phyloP scores from a whole-genome alignment of 2,797 vertebrate species.

The Gadopsis bispinosus region DNA sequence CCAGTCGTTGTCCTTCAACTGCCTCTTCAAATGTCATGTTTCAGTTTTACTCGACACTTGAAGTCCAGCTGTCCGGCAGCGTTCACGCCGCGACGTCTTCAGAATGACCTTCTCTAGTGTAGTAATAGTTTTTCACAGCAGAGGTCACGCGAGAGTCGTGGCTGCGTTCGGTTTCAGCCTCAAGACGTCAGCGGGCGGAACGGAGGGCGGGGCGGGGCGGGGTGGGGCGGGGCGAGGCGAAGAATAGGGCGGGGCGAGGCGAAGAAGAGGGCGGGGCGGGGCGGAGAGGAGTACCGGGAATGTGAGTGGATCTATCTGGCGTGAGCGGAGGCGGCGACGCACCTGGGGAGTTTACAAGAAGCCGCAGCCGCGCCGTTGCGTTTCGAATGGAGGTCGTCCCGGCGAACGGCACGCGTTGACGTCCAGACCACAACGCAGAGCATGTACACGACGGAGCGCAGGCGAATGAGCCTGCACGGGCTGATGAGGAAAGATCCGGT shows the following conservation, averaged over 20 bases:
- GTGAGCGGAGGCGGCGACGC: slow-evolving; percentile 39
- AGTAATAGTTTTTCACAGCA: slow-evolving; percentile 26
- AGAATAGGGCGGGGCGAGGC: slow-evolving; percentile 53
- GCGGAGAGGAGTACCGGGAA: slow-evolving; percentile 48
- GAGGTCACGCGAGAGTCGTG: slow-evolving; percentile 56
- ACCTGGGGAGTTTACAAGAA: slow-evolving; percentile 60
- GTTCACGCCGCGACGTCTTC: too few relatives aligned
- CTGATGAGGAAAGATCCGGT: slow-evolving; percentile 73
- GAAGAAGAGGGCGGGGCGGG: slow-evolving; percentile 50
- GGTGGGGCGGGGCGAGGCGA: slow-evolving; percentile 10
- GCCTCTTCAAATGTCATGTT: too few relatives aligned
- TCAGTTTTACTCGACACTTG: too few relatives aligned
- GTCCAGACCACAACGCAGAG: not conserved
- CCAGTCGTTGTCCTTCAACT: too few relatives aligned
- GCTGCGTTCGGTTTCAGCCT: not conserved
- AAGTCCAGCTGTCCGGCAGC: too few relatives aligned
- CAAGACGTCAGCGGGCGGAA: slow-evolving; percentile 34
- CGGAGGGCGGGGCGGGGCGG: slow-evolving; percentile 49
- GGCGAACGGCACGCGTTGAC: not conserved
- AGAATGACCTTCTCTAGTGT: too few relatives aligned
- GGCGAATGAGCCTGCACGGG: slow-evolving; percentile 85
- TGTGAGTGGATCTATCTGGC: slow-evolving; percentile 38
- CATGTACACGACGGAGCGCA: slow-evolving; percentile 86
- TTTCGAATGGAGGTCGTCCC: not conserved
- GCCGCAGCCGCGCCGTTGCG: not conserved